Evolutionary conservation across 2,113 vertebrate genomes (phyloP).

Genomic region (Atherinomorus stipes): DNA sequence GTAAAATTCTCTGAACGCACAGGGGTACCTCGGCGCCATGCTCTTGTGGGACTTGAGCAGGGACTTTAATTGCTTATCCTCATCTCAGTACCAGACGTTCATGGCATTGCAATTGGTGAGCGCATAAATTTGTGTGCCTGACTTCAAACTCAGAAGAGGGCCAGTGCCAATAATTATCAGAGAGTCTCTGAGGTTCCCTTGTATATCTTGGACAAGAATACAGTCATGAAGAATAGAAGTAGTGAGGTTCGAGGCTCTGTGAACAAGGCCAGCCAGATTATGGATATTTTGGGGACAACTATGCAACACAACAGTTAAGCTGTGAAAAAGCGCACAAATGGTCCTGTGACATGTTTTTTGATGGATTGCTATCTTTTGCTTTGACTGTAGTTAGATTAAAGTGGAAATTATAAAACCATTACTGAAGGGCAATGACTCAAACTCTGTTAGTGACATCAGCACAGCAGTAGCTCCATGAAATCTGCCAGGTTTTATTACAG

Average conservation of each 20-base stretch:
- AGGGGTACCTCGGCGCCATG: conserved; percentile 66
- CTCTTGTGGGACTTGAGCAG: conserved; percentile 44
- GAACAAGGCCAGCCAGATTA: conserved; percentile 30
- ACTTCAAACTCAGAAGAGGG: conserved; percentile 44
- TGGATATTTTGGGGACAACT: conserved; percentile 25
- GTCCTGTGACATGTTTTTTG: conserved; percentile 16
- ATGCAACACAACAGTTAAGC: conserved; percentile 32
- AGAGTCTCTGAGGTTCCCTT: conserved; percentile 56
- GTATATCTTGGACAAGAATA: conserved; percentile 65
- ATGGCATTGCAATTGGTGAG: conserved; percentile 45
- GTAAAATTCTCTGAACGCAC: conserved; percentile 63
- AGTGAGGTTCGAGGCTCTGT: conserved; percentile 31
- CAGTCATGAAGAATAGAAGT: conserved; percentile 44
- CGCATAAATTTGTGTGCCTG: conserved; percentile 64
- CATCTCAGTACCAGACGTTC: conserved; percentile 34
- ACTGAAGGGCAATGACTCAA: conserved; percentile 8
- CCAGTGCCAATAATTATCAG: conserved; percentile 57
- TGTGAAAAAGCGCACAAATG: conserved; percentile 13
- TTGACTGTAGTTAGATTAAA: conserved; percentile 25
- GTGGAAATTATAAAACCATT: conserved; percentile 2
- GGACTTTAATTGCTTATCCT: conserved; percentile 69
- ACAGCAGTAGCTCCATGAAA: neutral
- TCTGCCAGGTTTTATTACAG: conserved; percentile 17
- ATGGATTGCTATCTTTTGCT: conserved; percentile 35
- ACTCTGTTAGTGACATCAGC: conserved; percentile 10